phyloP scores from a whole-genome alignment of 2,113 vertebrate species.

The Sebastes fasciatus region DNA sequence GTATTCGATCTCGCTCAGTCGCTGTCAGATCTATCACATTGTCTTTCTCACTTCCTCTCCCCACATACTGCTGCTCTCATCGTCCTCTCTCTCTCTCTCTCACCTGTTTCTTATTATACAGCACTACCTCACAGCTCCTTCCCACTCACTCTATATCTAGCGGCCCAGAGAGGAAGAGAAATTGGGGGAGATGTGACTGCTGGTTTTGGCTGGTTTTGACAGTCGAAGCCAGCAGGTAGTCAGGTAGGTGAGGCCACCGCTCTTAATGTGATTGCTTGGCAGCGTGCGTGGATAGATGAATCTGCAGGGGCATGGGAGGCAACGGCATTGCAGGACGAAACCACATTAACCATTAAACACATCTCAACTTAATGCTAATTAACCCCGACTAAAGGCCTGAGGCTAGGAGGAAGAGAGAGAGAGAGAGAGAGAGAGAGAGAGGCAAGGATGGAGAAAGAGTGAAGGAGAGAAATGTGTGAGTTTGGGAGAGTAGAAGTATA shows the following conservation, averaged over 20 bases:
- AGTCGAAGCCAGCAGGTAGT: conserved; percentile 35
- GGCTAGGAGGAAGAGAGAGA: conserved; percentile 40
- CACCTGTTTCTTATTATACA: conserved; percentile 63
- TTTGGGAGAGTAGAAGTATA: not conserved
- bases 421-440: conserved; percentile 29
- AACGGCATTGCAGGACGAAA: conserved; percentile 46
- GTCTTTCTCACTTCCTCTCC: conserved; percentile 56
- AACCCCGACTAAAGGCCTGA: conserved; percentile 72
- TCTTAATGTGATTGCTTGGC: conserved; percentile 51
- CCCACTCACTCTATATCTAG: conserved; percentile 60
- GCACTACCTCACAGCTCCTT: conserved; percentile 34
- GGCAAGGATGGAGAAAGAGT: conserved; percentile 28
- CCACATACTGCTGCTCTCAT: conserved; percentile 39
- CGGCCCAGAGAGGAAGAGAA: conserved; percentile 28
- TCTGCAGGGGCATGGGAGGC: conserved; percentile 47
- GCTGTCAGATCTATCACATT: conserved; percentile 63
- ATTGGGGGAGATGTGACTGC: conserved; percentile 35
- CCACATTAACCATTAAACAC: conserved; percentile 80
- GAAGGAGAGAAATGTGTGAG: not conserved
- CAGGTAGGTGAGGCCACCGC: conserved; percentile 31
- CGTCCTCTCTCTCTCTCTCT: conserved; percentile 39
- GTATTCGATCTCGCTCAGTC: conserved; percentile 51
- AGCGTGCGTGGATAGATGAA: conserved; percentile 40
- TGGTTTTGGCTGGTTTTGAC: conserved; percentile 43
- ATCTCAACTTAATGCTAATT: conserved; percentile 74